phyloP scores from a whole-genome alignment of 2,797 vertebrate species.

The Loris lydekkerianus region DNA sequence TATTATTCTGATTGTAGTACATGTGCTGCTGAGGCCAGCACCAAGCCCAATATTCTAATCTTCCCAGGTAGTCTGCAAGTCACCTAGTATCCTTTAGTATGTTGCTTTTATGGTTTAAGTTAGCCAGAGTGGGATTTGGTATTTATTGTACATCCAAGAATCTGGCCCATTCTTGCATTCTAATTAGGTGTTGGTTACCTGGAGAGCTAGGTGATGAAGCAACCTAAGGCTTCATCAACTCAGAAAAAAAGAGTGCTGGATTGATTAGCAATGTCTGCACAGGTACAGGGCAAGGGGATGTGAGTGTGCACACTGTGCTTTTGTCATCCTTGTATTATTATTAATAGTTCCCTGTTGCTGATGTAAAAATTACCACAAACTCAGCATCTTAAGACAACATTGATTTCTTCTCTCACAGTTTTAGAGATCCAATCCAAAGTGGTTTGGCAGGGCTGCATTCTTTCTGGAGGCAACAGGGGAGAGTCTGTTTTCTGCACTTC shows the following conservation, averaged over 20 bases:
- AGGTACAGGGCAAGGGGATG: accelerated
- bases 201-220: background rate
- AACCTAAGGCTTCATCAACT: background rate
- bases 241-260: background rate
- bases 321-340: accelerated
- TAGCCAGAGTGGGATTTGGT: background rate
- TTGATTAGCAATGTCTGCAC: background rate
- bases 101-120: background rate
- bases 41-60: background rate
- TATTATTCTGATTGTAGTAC: no score
- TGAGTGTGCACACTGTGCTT: accelerated
- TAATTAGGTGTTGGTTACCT: background rate
- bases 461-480: background rate
- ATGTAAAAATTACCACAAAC: background rate
- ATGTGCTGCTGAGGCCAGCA: no score
- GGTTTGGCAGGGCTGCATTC: background rate
- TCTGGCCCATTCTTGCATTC: background rate
- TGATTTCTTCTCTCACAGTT: background rate
- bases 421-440: background rate
- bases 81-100: background rate
- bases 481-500: no score
- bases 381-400: background rate
- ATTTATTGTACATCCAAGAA: background rate
- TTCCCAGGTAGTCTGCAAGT: background rate
- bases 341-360: background rate